Evolutionary conservation across 1,140 invertebrate species (phyloP).

Genomic region (Gonatopus flavifemur): DNA sequence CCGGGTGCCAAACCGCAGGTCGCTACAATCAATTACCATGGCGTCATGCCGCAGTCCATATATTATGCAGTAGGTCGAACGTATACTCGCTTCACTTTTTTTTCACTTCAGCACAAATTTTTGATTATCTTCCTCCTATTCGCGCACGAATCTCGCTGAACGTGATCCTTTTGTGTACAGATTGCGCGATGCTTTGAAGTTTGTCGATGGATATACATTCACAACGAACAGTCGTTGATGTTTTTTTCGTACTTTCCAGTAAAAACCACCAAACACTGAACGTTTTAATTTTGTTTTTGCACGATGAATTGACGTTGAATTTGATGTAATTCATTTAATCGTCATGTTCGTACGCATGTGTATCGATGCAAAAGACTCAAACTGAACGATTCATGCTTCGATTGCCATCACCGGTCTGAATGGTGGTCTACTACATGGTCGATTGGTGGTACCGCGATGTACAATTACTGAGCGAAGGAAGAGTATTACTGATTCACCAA

Average conservation of each 20-base stretch:
- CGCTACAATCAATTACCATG: constrained; percentile 51
- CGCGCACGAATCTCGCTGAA: constrained; percentile 6
- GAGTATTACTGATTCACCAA: too few relatives aligned
- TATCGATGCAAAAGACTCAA: too few relatives aligned
- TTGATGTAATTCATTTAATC: constrained; percentile 46
- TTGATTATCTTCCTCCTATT: neutral
- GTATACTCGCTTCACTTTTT: constrained; percentile 26
- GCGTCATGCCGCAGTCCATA: constrained; percentile 46
- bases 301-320: constrained; percentile 52
- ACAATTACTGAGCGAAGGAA: too few relatives aligned
- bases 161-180: constrained; percentile 6
- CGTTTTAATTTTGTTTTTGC: neutral
- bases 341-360: too few relatives aligned
- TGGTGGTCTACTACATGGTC: too few relatives aligned
- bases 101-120: neutral
- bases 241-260: too few relatives aligned
- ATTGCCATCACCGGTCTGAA: too few relatives aligned
- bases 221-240: constrained; percentile 11
- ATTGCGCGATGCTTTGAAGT: constrained; percentile 17
- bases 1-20: constrained; percentile 50
- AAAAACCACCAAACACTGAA: too few relatives aligned
- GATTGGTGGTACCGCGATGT: too few relatives aligned
- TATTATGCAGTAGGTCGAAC: constrained; percentile 50
- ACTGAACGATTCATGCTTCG: too few relatives aligned
- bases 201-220: constrained; percentile 6